Evolutionary conservation across 2,113 vertebrate genomes (phyloP).

Genomic region (Ammodytes dubius): DNA sequence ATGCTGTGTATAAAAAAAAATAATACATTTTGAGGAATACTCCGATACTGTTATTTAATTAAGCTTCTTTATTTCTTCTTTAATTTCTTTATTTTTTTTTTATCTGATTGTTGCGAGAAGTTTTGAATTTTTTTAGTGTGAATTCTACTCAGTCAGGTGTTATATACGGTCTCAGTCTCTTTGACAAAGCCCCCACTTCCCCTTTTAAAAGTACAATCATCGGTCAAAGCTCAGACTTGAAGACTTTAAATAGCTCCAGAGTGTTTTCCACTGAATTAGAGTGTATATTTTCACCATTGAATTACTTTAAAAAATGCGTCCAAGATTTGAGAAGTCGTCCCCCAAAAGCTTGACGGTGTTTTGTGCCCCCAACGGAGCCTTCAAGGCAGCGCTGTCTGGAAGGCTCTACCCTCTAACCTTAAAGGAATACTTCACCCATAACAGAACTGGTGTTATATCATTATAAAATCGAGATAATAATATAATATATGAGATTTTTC

Average conservation of each 20-base stretch:
- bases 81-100: slow-evolving; percentile 27
- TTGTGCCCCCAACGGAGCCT: too few species aligned
- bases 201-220: slow-evolving; percentile 62
- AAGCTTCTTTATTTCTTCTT: slow-evolving; percentile 38
- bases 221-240: slow-evolving; percentile 42
- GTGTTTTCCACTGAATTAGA: not conserved
- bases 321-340: not conserved
- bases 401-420: too few species aligned
- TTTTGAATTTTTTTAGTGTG: slow-evolving; percentile 39
- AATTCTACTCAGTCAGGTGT: slow-evolving; percentile 46
- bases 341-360: not conserved
- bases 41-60: slow-evolving; percentile 81
- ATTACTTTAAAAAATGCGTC: slow-evolving; percentile 15
- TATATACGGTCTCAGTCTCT: slow-evolving; percentile 39
- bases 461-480: too few species aligned
- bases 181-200: slow-evolving; percentile 6
- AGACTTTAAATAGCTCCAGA: slow-evolving; percentile 11
- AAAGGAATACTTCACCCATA: too few species aligned
- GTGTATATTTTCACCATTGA: slow-evolving; percentile 62
- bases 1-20: slow-evolving; percentile 81
- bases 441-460: too few species aligned
- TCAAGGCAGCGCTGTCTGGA: too few species aligned
- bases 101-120: slow-evolving; percentile 64
- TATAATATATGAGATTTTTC: not conserved
- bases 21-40: slow-evolving; percentile 70